Conservation (phyloP, 2,888 invertebrate species). For the Frankliniella intonsa region DNA sequence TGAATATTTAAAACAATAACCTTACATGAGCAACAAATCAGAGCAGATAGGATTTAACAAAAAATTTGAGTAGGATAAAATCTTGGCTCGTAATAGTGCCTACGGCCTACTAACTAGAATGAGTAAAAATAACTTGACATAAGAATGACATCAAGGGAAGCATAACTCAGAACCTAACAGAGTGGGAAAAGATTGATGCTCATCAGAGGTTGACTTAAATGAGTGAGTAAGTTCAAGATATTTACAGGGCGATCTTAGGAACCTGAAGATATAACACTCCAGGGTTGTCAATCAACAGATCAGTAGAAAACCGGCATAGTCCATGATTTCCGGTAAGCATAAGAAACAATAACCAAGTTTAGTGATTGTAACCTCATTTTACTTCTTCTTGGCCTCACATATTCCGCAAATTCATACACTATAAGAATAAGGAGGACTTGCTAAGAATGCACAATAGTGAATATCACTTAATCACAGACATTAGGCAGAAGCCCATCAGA, state of each 20-base stretch:
- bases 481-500: slow-evolving; percentile 1
- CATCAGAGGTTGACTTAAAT: background rate
- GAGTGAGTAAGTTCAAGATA: background rate
- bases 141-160: background rate
- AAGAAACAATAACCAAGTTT: background rate
- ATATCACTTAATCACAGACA: slow-evolving; percentile 25
- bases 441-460: slow-evolving; percentile 20
- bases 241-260: background rate
- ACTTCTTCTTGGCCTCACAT: background rate
- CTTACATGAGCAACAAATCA: background rate
- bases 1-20: background rate
- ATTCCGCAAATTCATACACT: background rate
- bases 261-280: background rate
- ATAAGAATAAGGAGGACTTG: background rate
- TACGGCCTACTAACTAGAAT: background rate
- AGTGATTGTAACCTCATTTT: background rate
- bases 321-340: background rate
- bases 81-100: background rate
- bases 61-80: background rate
- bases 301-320: background rate
- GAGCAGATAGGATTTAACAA: background rate
- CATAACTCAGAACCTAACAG: background rate
- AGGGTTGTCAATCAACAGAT: background rate
- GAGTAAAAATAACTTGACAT: background rate
- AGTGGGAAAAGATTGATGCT: background rate